Evolutionary conservation across 2,113 vertebrate species (phyloP), one percentile per base, ranked within the genome.

Genomic region (Trogon surrucura): DNA sequence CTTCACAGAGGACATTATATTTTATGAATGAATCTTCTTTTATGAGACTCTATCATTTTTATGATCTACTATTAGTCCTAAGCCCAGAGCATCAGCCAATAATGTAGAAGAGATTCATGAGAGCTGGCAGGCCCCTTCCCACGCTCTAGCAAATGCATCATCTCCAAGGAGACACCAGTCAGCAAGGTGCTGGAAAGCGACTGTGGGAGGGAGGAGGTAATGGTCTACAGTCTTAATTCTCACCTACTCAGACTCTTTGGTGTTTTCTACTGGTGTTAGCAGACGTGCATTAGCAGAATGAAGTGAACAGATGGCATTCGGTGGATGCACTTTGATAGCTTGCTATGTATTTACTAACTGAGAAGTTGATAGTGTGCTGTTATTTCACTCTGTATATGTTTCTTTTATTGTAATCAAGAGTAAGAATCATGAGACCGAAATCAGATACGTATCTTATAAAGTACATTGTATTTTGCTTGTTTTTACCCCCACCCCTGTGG

Each of bases 401-500:
- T 81, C 13, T n/a, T 81, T 48, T 48, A 44, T 75, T 72, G 81
- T 70, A 81, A 85, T 83, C 25, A 25, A 51, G 44, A 87, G 72
- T 78, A 80, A 88, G 82, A 79, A 71, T 89, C 69, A 70, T 41
- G 80, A 91, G 73, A 75, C 85, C 6, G 2, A 85, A 73, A 64
- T 47, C 41, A 93, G 92, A 94, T 94, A 61, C 6, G 1, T 84
- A 69, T 95, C 89, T 92, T 91, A 66, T 34, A 56, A 79, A 92
- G 51, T 58, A 16, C 70, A 91, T 96, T 95, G 80, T 96, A 53
- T 87, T 94, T 85, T 85, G 44, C 58, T 89, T 96, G 57, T 81
- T 96, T 96, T 93, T 64, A 6, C 19, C 64, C 78, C 45, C 22
- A 64, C 62, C 83, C 80, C 86, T 87, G 3, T 61, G 62, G 62